Evolutionary conservation across 2,797 vertebrate species (phyloP).

Genomic region (Lagodon rhomboides): DNA sequence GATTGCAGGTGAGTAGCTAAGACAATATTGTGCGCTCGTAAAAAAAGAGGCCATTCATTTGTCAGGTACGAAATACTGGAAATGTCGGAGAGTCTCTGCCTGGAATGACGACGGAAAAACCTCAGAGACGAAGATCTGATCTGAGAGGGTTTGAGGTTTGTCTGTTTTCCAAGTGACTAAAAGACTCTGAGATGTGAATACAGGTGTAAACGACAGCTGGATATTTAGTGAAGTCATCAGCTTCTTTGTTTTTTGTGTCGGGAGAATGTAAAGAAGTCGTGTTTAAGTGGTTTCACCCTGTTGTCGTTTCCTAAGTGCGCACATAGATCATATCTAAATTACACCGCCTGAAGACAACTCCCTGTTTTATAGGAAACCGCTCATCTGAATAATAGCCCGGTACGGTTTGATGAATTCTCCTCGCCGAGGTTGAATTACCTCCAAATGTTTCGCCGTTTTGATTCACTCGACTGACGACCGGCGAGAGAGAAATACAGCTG

Average conservation of each 20-base stretch:
- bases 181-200: not conserved
- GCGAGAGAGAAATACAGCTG: constrained; percentile 38
- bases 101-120: not conserved
- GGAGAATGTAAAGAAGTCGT: not conserved
- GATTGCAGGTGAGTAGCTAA: not conserved
- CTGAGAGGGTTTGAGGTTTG: not conserved
- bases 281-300: constrained; percentile 10
- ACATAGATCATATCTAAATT: constrained; percentile 58
- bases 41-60: constrained; percentile 2
- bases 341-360: constrained; percentile 33
- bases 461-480: constrained; percentile 35
- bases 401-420: constrained; percentile 55
- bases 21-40: not conserved
- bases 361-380: constrained; percentile 48
- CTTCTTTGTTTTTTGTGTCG: too few species aligned
- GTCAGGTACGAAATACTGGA: not conserved
- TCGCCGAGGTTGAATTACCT: constrained; percentile 36
- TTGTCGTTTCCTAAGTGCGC: constrained; percentile 38
- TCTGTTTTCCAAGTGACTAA: not conserved
- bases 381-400: constrained; percentile 38
- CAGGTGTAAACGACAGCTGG: constrained; percentile 30
- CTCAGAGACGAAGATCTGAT: not conserved
- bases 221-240: not conserved
- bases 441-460: constrained; percentile 34
- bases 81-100: not conserved